A percentile compares a stretch with the other conserved stretches of the same genome.
These are phyloP conservation scores for Bufo bufo DNA, from an alignment of 2,113 vertebrate species.

Conservation along the genomic window DNA sequence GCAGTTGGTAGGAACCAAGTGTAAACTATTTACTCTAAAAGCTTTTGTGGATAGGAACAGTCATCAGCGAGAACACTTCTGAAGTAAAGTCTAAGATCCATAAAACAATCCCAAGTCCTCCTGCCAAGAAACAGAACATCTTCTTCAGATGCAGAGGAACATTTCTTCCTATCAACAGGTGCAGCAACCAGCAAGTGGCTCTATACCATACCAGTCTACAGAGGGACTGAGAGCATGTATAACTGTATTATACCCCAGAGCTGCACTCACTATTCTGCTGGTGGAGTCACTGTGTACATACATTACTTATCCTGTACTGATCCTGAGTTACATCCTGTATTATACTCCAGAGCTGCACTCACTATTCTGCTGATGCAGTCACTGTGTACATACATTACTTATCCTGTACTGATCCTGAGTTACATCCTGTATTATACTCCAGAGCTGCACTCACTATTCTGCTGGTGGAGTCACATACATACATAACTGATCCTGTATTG, in stretches of 20 bases:
- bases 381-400: not conserved
- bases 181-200: not conserved
- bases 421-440: too few relatives aligned
- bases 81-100: not conserved
- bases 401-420: too few relatives aligned
- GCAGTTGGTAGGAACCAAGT: conserved; percentile 19
- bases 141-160: not conserved
- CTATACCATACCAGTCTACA: not conserved
- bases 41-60: conserved; percentile 3
- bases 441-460: too few relatives aligned
- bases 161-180: not conserved
- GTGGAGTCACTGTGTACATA: too few relatives aligned
- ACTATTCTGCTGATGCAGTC: too few relatives aligned
- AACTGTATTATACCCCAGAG: too few relatives aligned
- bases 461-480: too few relatives aligned
- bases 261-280: too few relatives aligned
- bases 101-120: not conserved
- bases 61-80: conserved; percentile 15
- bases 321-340: not conserved
- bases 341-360: not conserved
- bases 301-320: not conserved
- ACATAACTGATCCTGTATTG: too few relatives aligned
- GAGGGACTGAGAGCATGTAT: not conserved
- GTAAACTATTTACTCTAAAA: conserved; percentile 32
- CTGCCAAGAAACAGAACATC: not conserved